A percentile compares a stretch with the other conserved stretches of the same genome.
phyloP scores from a whole-genome alignment of 2,113 vertebrate genomes.

The Psilopogon haemacephalus region DNA sequence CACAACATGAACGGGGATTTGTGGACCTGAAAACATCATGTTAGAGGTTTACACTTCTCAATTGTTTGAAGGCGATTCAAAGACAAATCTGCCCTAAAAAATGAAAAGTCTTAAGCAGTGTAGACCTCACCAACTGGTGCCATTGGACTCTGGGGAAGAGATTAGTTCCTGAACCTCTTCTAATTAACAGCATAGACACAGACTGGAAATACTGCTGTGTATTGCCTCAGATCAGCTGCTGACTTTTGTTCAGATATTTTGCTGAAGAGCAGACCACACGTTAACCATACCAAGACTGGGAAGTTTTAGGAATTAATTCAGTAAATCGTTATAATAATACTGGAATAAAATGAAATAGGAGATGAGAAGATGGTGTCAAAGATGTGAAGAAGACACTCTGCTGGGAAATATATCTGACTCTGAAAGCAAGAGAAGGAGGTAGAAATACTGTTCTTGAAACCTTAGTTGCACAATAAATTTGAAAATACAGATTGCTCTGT shows the following conservation, averaged over 20 bases:
- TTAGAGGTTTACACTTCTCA: neutral
- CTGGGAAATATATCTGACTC: neutral
- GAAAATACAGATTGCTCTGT: neutral
- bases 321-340: neutral
- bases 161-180: neutral
- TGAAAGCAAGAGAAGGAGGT: neutral
- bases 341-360: neutral
- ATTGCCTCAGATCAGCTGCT: neutral
- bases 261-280: neutral
- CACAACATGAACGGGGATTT: neutral
- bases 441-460: neutral
- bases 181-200: neutral
- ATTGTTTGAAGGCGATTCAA: neutral
- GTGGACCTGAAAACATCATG: neutral
- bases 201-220: neutral
- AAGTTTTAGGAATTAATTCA: neutral
- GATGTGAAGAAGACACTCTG: neutral
- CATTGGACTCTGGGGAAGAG: neutral
- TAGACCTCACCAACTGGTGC: neutral
- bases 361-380: neutral
- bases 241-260: neutral
- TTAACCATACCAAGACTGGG: neutral
- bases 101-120: neutral
- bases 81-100: neutral
- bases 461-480: neutral